phyloP scores from a whole-genome alignment of 2,797 vertebrate species.

The Xenops minutus region DNA sequence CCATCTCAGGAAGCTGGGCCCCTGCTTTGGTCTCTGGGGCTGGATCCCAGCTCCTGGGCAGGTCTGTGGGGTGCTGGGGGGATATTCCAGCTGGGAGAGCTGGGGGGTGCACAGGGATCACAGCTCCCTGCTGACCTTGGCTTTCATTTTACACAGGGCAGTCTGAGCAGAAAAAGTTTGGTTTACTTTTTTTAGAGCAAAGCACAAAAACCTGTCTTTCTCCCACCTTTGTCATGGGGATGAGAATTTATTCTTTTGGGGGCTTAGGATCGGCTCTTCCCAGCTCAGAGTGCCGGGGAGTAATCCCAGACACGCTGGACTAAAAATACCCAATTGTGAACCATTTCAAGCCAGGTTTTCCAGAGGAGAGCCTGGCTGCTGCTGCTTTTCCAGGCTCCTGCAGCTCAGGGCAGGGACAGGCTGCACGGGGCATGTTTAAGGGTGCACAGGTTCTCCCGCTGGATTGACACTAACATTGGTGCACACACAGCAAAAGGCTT shows the following conservation, averaged over 20 bases:
- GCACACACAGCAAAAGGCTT: neutral
- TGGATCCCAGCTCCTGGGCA: neutral
- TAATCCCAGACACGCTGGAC: fast-evolving
- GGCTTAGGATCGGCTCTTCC: neutral
- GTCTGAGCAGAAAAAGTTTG: neutral
- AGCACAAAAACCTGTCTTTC: neutral
- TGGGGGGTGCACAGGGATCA: fast-evolving
- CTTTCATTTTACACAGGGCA: neutral
- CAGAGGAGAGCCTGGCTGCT: neutral
- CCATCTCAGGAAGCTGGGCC: slow-evolving; percentile 10
- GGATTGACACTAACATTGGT: neutral
- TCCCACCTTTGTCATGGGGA: neutral
- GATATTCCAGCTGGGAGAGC: neutral
- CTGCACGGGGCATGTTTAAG: neutral
- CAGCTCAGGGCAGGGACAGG: neutral
- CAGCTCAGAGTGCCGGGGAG: neutral
- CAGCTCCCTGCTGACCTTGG: neutral
- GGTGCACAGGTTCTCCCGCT: neutral
- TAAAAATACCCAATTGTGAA: neutral
- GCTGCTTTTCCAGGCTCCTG: neutral
- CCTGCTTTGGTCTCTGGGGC: neutral
- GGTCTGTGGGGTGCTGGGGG: neutral
- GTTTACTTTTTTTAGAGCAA: neutral
- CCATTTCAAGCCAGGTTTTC: fast-evolving
- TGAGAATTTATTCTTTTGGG: neutral